Conservation (phyloP, 1,140 invertebrate genomes). For the Diorhabda sublineata region DNA sequence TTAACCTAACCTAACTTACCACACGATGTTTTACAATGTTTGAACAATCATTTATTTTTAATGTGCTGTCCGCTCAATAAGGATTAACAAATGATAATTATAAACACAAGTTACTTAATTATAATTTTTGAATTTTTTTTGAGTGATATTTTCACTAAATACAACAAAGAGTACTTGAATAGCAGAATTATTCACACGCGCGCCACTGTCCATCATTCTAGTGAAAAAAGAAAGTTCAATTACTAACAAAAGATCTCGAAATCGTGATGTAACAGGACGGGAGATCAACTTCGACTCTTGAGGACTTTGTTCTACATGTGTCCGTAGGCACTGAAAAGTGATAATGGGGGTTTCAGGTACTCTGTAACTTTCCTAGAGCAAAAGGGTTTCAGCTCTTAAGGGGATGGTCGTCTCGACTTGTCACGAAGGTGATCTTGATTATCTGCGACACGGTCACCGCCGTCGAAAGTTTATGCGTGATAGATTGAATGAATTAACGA, state of each 20-base stretch:
- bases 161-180: too few species aligned
- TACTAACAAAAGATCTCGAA: constrained; percentile 11
- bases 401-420: not conserved
- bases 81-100: too few species aligned
- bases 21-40: too few species aligned
- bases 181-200: too few species aligned
- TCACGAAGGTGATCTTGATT: not conserved
- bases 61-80: too few species aligned
- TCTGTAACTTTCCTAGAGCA: not conserved
- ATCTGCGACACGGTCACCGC: not conserved
- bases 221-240: constrained; percentile 3
- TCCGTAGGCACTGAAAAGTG: constrained; percentile 3
- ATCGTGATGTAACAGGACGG: constrained; percentile 14
- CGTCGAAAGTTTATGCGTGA: not conserved
- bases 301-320: constrained; percentile 7
- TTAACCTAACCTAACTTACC: too few species aligned
- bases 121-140: too few species aligned
- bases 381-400: not conserved
- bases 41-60: too few species aligned
- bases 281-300: constrained; percentile 6
- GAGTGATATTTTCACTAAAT: too few species aligned
- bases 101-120: too few species aligned
- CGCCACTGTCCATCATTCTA: not conserved
- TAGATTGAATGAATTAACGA: not conserved
- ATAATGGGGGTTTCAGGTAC: constrained; percentile 7